These are phyloP conservation scores for Brachionus rotundiformis DNA, from an alignment of 1,140 invertebrate species.

Conservation along the genomic window DNA sequence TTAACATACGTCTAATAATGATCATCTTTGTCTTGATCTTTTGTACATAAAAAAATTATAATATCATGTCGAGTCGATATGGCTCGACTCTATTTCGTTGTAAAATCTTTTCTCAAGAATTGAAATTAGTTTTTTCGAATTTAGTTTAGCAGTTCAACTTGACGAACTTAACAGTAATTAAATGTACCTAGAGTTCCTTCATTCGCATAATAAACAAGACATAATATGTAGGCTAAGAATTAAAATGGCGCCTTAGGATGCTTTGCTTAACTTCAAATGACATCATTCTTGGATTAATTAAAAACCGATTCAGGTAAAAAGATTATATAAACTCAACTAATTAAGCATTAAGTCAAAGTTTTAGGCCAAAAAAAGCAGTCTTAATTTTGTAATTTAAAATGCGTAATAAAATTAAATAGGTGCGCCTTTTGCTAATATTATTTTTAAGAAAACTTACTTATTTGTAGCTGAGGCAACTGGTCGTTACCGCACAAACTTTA, in stretches of 20 bases:
- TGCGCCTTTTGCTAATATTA: too few species aligned
- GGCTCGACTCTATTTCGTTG: not conserved
- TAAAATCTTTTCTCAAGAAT: not conserved
- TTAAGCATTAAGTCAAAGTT: too few species aligned
- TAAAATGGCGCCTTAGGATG: not conserved
- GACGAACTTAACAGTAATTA: not conserved
- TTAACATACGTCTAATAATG: conserved; percentile 17
- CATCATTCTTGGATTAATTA: too few species aligned
- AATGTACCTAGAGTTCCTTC: not conserved
- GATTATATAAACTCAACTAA: too few species aligned
- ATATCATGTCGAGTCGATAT: not conserved
- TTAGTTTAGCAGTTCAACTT: not conserved
- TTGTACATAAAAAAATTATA: not conserved
- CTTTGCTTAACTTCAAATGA: not conserved
- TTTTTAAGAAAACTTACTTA: not conserved
- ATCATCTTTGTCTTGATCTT: conserved; percentile 11
- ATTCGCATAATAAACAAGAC: not conserved
- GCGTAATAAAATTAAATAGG: not conserved
- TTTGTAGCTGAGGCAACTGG: not conserved
- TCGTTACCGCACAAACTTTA: not conserved
- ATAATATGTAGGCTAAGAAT: not conserved
- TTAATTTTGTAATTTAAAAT: too few species aligned
- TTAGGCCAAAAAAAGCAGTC: too few species aligned
- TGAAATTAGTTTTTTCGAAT: not conserved
- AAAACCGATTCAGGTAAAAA: too few species aligned